Percentiles rank a stretch among this genome's conserved stretches.
Evolutionary conservation across 2,797 vertebrate genomes (phyloP).

Genomic region (Acanthornis magna): DNA sequence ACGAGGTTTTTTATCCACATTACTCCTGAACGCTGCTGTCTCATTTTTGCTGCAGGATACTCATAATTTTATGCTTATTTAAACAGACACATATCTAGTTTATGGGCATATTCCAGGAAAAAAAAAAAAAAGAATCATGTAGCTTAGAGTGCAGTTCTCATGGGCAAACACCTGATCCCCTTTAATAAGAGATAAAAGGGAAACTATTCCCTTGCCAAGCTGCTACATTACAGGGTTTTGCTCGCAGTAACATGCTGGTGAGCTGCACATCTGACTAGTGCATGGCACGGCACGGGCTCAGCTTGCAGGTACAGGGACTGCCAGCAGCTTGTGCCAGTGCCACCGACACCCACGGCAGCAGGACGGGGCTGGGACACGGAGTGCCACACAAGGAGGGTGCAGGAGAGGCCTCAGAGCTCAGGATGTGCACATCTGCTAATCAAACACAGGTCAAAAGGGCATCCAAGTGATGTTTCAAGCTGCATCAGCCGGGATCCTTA

Average conservation of each 20-base stretch:
- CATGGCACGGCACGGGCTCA: neutral
- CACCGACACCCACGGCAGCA: neutral
- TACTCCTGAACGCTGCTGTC: conserved; percentile 63
- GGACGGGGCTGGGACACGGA: neutral
- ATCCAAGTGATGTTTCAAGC: neutral
- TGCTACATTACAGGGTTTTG: conserved; percentile 12
- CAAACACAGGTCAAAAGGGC: neutral
- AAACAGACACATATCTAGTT: conserved; percentile 79
- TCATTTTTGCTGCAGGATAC: conserved; percentile 75
- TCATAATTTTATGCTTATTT: conserved; percentile 79
- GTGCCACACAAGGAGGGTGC: neutral
- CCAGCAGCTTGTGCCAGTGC: neutral
- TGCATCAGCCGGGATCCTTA: neutral
- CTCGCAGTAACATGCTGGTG: neutral
- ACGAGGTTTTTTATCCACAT: conserved; percentile 4
- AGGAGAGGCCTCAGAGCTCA: neutral
- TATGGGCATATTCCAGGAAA: conserved; percentile 71
- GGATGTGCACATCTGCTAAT: neutral
- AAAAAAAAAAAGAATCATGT: conserved; percentile 20
- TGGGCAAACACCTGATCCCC: conserved; percentile 83
- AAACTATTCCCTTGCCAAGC: conserved; percentile 48
- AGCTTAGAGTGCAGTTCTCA: conserved; percentile 72
- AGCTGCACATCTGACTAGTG: neutral
- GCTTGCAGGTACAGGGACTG: neutral
- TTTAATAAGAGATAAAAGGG: conserved; percentile 74